Evolutionary conservation across 1,140 invertebrate genomes (phyloP), one percentile per base, ranked within the genome.

Genomic region (Danaus melanippus): DNA sequence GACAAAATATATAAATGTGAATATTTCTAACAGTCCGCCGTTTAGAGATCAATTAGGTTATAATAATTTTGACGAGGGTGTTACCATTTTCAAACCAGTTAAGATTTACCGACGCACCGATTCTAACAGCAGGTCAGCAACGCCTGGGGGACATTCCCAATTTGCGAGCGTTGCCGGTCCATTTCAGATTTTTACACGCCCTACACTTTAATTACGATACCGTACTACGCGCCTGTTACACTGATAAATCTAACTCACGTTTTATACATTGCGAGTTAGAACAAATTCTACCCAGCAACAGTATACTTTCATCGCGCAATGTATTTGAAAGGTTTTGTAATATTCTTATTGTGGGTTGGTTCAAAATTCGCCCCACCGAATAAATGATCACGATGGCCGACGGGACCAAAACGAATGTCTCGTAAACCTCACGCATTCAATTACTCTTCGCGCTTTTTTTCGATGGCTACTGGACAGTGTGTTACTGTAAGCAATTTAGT

Each of bases 381-480:
- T 72, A 79, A 76, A 79, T 72, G 70, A 67, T 67, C 61, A 62
- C 54, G 52, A 62, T 63, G 66, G 58, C 62, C 64, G 72, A 67
- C 60, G 56, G 60, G 56, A 56, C 66, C 60, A 59, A 69, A 72
- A 65, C 66, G 72, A 74, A 74, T 72, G 69, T 76, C 73, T 74
- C 76, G 75, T 76, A 78, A 82, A 79, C 74, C 74, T 69, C 69
- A 78, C 76, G 75, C 74, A 76, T 79, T 79, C 75, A 82, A 82
- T 82, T 79, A 79, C 67, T 70, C 58, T 71, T 66, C 55, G 56
- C 64, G 62, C 60, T 58, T 70, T 69, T 73, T 71, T 70, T 64
- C 62, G 58, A 67, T 67, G 60, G 59, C 62, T 42, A 40, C 10
- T 17, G 53, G 51, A 59, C 51, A 59, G 51, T 59, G 50, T 51